Percentiles rank a stretch among this genome's conserved stretches.
These are phyloP conservation scores for Epiblema foenella DNA, from an alignment of 2,888 invertebrate species.

Conservation along the genomic window DNA sequence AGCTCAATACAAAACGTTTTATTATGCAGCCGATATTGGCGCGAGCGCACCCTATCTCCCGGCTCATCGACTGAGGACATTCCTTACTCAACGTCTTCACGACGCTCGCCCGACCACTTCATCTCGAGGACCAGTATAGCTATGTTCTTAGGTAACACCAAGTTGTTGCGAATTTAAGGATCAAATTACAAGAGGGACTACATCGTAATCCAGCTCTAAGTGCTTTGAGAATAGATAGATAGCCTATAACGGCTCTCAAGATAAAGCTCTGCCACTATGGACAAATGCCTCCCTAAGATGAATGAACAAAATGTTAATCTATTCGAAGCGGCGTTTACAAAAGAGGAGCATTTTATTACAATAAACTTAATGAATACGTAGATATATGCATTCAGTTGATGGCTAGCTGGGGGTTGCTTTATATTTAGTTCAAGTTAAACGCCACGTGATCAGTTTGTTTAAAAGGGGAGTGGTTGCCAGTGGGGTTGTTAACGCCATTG, in stretches of 20 bases:
- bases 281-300: slow-evolving; percentile 35
- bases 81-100: slow-evolving; percentile 11
- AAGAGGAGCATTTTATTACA: slow-evolving; percentile 18
- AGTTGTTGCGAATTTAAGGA: neutral
- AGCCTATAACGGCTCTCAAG: slow-evolving; percentile 14
- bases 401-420: neutral
- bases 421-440: neutral
- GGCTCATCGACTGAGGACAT: slow-evolving; percentile 20
- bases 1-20: slow-evolving; percentile 37
- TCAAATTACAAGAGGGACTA: neutral
- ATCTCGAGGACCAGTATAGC: neutral
- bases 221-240: neutral
- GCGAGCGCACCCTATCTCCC: slow-evolving; percentile 29
- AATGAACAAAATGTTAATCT: slow-evolving; percentile 38
- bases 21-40: slow-evolving; percentile 27
- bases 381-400: neutral
- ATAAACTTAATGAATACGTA: slow-evolving; percentile 1
- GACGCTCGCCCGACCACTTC: neutral
- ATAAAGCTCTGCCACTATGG: slow-evolving; percentile 33
- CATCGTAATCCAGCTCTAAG: neutral
- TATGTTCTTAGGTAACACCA: neutral
- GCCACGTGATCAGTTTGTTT: neutral
- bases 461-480: slow-evolving; percentile 2
- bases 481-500: neutral
- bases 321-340: slow-evolving; percentile 12